Percentiles rank a stretch among this genome's conserved stretches.
These are phyloP conservation scores for Alentia gelatinosa DNA, from an alignment of 2,888 invertebrate species.

Conservation along the genomic window DNA sequence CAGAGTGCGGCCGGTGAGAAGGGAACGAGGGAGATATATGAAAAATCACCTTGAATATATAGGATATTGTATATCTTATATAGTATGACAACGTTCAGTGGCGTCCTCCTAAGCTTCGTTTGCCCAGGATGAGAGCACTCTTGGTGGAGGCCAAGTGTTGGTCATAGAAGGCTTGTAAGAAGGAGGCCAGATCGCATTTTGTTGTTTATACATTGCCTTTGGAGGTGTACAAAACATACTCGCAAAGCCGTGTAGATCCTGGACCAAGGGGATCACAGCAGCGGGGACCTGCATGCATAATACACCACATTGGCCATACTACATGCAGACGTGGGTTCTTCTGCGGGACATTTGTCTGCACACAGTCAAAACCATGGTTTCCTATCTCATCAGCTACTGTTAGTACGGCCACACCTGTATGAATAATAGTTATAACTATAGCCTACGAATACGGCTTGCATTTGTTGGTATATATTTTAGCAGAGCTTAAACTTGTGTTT, in stretches of 20 bases:
- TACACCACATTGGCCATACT: background rate
- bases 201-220: constrained; percentile 6
- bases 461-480: too few relatives aligned
- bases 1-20: background rate
- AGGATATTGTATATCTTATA: constrained; percentile 26
- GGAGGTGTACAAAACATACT: background rate
- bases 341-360: too few relatives aligned
- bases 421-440: too few relatives aligned
- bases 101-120: background rate
- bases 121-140: background rate
- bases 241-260: background rate
- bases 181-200: background rate
- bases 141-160: background rate
- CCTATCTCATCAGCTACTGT: too few relatives aligned
- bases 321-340: too few relatives aligned
- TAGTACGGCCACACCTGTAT: too few relatives aligned
- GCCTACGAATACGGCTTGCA: too few relatives aligned
- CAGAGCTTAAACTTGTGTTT: too few relatives aligned
- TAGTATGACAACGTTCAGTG: background rate
- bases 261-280: background rate
- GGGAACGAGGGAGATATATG: too few relatives aligned
- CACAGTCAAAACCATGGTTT: too few relatives aligned
- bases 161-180: background rate
- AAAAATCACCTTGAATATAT: constrained; percentile 16
- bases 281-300: background rate